Evolutionary conservation across 2,797 vertebrate species (phyloP).

Genomic region (Pipistrellus nathusii): DNA sequence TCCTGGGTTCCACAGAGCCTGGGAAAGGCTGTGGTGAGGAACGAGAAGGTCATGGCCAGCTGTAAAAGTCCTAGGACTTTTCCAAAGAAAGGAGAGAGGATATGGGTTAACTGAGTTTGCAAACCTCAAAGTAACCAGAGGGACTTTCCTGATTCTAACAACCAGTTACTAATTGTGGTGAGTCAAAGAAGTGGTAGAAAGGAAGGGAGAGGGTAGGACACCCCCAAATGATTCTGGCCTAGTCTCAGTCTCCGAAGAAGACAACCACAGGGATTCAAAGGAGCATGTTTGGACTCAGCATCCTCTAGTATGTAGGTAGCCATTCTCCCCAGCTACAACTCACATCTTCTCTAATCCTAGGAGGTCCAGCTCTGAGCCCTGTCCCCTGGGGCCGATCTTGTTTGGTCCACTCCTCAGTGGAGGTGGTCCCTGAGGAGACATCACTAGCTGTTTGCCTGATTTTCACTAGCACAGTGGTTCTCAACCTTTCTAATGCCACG

Average conservation of each 20-base stretch:
- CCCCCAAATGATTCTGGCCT: neutral
- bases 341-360: neutral
- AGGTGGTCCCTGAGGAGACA: neutral
- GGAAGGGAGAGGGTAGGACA: neutral
- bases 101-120: conserved; percentile 46
- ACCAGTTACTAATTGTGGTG: neutral
- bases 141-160: conserved; percentile 35
- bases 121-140: conserved; percentile 28
- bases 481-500: too few relatives aligned
- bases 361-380: neutral
- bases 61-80: conserved; percentile 61
- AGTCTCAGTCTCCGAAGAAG: neutral
- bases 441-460: neutral
- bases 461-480: neutral
- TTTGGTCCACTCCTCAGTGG: neutral
- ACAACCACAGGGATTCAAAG: neutral
- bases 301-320: too few relatives aligned
- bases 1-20: conserved; percentile 62
- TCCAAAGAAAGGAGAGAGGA: conserved; percentile 58
- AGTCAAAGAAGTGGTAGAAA: neutral
- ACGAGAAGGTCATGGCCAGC: conserved; percentile 54
- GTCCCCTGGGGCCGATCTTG: neutral
- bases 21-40: conserved; percentile 51
- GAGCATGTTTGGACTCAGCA: neutral
- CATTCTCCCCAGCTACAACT: neutral